Evolutionary conservation across 2,888 invertebrate genomes (phyloP).

Genomic region (Julus scandinavius): DNA sequence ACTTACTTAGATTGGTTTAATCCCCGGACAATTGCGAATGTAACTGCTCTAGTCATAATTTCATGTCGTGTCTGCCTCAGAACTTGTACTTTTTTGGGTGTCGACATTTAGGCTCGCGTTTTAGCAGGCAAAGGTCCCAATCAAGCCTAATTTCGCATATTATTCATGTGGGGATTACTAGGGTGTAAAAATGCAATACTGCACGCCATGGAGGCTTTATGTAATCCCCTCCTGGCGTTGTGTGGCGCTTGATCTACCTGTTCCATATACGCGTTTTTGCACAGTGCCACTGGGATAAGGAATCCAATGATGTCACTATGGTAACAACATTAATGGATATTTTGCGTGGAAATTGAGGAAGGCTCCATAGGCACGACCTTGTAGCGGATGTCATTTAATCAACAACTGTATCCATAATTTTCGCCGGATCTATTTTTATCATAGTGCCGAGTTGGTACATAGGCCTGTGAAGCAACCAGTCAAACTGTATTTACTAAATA

Average conservation of each 20-base stretch:
- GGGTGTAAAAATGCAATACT: neutral
- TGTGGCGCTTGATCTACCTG: neutral
- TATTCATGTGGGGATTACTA: neutral
- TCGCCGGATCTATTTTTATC: neutral
- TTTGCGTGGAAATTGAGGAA: neutral
- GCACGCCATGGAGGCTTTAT: neutral
- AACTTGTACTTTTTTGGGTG: neutral
- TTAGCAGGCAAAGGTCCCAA: neutral
- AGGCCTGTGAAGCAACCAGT: neutral
- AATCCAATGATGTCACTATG: neutral
- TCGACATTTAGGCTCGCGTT: neutral
- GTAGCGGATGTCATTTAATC: slow-evolving; percentile 29
- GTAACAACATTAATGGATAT: slow-evolving; percentile 25
- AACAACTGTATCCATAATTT: slow-evolving; percentile 20
- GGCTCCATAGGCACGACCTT: neutral
- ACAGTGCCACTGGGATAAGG: neutral
- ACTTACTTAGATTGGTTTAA: neutral
- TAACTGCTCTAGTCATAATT: neutral
- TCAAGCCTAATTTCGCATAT: neutral
- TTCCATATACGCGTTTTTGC: neutral
- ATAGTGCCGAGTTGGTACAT: neutral
- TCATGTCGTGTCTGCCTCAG: neutral
- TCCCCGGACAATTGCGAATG: neutral
- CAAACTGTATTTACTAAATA: neutral
- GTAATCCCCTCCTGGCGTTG: neutral